phyloP scores from a whole-genome alignment of 92 coral and sea anemone species.

The Siderastrea radians region DNA sequence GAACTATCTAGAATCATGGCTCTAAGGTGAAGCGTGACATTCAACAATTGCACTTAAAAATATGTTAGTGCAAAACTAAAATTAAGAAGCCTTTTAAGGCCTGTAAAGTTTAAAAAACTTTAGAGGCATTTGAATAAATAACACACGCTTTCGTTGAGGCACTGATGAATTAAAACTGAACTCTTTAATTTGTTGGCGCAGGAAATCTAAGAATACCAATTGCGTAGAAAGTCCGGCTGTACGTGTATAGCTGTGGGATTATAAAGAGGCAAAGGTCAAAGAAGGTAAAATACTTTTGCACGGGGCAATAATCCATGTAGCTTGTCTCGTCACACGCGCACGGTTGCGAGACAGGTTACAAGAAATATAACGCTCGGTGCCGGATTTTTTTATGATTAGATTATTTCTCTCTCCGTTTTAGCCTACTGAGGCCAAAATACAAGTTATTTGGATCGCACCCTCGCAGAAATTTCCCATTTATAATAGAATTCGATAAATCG shows the following conservation, averaged over 20 bases:
- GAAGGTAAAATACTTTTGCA: too few relatives aligned
- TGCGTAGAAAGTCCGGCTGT: not conserved
- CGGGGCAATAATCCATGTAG: not conserved
- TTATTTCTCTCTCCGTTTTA: too few relatives aligned
- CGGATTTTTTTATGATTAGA: too few relatives aligned
- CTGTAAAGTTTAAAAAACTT: too few relatives aligned
- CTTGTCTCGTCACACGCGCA: not conserved
- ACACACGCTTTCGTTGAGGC: not conserved
- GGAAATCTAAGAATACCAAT: not conserved
- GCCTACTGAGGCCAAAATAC: too few relatives aligned
- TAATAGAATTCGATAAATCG: too few relatives aligned
- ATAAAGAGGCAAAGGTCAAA: not conserved
- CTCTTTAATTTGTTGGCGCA: not conserved
- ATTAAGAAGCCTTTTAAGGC: not conserved
- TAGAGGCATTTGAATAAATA: not conserved
- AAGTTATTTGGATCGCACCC: too few relatives aligned
- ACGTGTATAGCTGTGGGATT: not conserved
- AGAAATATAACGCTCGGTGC: not conserved
- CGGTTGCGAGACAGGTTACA: not conserved
- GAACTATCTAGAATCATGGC: too few relatives aligned
- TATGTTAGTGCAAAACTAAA: not conserved
- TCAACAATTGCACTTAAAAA: too few relatives aligned
- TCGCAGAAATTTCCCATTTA: too few relatives aligned
- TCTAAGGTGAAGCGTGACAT: too few relatives aligned
- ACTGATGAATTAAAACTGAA: not conserved